Conservation (phyloP, 2,797 vertebrate species). For the Linurgus olivaceus region DNA sequence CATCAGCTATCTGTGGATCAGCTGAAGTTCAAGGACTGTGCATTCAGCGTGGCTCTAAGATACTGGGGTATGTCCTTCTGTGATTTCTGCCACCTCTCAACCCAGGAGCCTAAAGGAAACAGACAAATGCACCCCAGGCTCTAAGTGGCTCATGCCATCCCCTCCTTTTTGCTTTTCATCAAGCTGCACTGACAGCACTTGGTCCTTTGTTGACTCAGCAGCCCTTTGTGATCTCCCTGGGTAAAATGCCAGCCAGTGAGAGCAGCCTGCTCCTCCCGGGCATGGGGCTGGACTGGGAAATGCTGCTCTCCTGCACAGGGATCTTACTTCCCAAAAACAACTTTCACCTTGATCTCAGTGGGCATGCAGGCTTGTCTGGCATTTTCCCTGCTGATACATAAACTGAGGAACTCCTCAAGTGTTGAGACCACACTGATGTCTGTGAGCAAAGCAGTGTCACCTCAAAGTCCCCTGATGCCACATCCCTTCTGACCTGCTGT, state of each 20-base stretch:
- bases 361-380: neutral
- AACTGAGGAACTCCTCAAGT: neutral
- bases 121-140: neutral
- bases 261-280: rapidly evolving
- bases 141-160: rapidly evolving
- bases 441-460: neutral
- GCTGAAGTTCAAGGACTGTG: neutral
- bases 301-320: neutral
- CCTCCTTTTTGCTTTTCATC: neutral
- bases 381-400: neutral
- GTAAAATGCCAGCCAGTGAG: rapidly evolving
- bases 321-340: neutral
- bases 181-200: neutral
- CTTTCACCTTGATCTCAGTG: neutral
- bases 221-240: neutral
- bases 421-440: neutral
- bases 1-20: neutral
- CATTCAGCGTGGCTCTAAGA: neutral
- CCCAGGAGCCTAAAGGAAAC: neutral
- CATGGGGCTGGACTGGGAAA: neutral
- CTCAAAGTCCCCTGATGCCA: neutral
- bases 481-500: neutral
- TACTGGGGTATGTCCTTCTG: neutral
- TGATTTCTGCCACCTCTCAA: neutral
- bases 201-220: neutral